These are phyloP conservation scores for Muntiacus muntjak DNA, from an alignment of 2,113 vertebrate genomes.

Conservation along the genomic window DNA sequence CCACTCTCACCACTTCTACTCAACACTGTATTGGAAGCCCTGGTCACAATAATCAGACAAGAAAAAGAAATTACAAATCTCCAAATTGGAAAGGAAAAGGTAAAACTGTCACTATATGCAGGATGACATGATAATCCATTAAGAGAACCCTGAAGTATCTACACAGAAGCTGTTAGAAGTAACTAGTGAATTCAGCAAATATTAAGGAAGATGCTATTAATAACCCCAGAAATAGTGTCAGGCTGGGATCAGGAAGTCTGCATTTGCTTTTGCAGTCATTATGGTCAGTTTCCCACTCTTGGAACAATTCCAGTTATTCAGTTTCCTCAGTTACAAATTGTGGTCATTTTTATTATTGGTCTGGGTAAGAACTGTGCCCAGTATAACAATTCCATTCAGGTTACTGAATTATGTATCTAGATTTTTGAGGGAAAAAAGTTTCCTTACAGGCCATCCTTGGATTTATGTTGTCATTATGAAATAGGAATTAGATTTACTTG, in stretches of 20 bases:
- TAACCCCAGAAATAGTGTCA: neutral
- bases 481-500: constrained; percentile 7
- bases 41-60: neutral
- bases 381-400: neutral
- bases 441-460: neutral
- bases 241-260: neutral
- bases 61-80: neutral
- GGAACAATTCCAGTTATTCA: neutral
- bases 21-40: neutral
- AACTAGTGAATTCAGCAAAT: neutral
- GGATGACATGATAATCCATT: neutral
- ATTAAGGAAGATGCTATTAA: neutral
- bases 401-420: neutral
- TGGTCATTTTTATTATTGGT: neutral
- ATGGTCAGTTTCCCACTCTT: neutral
- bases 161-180: neutral
- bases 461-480: constrained; percentile 6
- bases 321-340: neutral
- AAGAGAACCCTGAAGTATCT: neutral
- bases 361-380: neutral
- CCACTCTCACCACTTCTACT: neutral
- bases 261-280: neutral
- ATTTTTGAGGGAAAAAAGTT: neutral
- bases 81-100: neutral
- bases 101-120: neutral